Conservation (phyloP, 2,113 vertebrate species). For the Garra rufa region DNA sequence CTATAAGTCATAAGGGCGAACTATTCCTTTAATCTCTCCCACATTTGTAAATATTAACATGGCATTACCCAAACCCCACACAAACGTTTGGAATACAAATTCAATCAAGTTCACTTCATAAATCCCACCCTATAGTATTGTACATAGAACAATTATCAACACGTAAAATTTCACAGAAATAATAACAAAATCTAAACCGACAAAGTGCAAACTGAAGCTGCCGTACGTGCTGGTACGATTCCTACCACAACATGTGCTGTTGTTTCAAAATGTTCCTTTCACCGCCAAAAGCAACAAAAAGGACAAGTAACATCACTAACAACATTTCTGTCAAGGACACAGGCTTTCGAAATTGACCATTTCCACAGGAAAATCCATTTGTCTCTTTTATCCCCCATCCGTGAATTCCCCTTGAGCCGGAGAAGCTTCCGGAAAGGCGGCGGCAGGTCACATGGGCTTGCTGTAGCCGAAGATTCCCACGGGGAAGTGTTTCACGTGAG, state of each 20-base stretch:
- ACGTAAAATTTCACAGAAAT: slow-evolving; percentile 58
- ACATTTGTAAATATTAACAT: background rate
- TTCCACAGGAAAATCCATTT: slow-evolving; percentile 62
- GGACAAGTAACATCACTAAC: slow-evolving; percentile 38
- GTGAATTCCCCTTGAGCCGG: background rate
- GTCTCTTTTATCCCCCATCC: slow-evolving; percentile 14
- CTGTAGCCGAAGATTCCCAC: slow-evolving; percentile 83
- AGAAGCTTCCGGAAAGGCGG: background rate
- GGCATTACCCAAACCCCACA: background rate
- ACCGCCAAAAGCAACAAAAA: slow-evolving; percentile 48
- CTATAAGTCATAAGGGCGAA: background rate
- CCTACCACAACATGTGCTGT: slow-evolving; percentile 48
- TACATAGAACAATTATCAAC: slow-evolving; percentile 49
- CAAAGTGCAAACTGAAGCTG: slow-evolving; percentile 61
- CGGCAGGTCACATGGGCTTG: slow-evolving; percentile 69
- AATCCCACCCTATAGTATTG: slow-evolving; percentile 36
- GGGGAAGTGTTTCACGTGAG: slow-evolving; percentile 85
- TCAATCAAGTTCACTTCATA: slow-evolving; percentile 2
- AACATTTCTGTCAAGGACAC: slow-evolving; percentile 47
- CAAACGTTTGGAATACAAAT: background rate
- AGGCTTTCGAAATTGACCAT: slow-evolving; percentile 41
- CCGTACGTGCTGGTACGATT: slow-evolving; percentile 42
- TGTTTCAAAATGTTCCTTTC: slow-evolving; percentile 42
- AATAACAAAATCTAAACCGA: slow-evolving; percentile 55
- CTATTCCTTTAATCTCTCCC: background rate